Conservation (phyloP, 2,113 vertebrate species). For the Triplophysa dalaica region DNA sequence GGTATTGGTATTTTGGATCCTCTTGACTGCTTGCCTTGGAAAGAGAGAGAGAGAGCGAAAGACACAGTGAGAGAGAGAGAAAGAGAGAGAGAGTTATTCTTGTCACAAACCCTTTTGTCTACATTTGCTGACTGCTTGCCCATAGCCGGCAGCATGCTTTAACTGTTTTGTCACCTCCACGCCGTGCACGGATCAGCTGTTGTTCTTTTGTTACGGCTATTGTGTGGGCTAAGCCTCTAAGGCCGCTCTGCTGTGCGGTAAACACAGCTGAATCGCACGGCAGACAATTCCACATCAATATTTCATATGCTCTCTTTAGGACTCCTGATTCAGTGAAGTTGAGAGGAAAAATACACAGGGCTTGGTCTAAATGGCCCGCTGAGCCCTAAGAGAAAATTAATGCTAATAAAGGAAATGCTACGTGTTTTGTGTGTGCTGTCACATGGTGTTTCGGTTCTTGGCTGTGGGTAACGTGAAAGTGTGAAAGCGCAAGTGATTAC, state of each 20-base stretch:
- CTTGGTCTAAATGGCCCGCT: constrained; percentile 22
- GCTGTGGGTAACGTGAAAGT: constrained; percentile 31
- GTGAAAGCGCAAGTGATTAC: constrained; percentile 34
- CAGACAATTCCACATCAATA: constrained; percentile 88
- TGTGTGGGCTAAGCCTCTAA: constrained; percentile 90
- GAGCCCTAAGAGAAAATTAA: constrained; percentile 31
- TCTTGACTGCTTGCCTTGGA: constrained; percentile 90
- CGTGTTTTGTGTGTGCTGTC: constrained; percentile 16
- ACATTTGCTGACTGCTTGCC: constrained; percentile 92
- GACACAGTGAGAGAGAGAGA: constrained; percentile 55
- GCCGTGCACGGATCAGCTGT: constrained; percentile 93
- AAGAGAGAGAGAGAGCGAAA: constrained; percentile 72
- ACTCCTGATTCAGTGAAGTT: constrained; percentile 80
- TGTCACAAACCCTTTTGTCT: constrained; percentile 94
- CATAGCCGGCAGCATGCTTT: constrained; percentile 91
- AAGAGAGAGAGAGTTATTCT: constrained; percentile 85
- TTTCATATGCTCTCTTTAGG: constrained; percentile 85
- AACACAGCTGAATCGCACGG: constrained; percentile 87
- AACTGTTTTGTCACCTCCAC: constrained; percentile 94
- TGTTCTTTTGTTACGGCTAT: constrained; percentile 93
- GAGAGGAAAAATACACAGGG: constrained; percentile 61
- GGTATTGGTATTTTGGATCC: constrained; percentile 93
- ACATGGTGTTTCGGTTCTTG: constrained; percentile 24
- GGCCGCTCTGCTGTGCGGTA: constrained; percentile 86
- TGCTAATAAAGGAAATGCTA: constrained; percentile 31